Evolutionary conservation across 2,888 invertebrate species (phyloP), one percentile per base, ranked within the genome.

Genomic region (Baccha elongata): DNA sequence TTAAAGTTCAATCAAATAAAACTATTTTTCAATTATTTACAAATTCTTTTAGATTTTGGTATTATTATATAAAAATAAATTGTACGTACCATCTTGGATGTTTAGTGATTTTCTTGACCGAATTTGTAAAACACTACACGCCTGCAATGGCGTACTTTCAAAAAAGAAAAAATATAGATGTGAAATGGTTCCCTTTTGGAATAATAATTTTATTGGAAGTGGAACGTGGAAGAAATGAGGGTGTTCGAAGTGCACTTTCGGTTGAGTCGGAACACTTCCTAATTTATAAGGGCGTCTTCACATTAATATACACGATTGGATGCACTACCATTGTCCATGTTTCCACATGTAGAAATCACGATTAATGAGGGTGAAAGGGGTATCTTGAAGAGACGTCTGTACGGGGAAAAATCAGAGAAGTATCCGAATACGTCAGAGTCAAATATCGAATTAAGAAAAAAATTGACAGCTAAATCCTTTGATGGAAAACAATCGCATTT

Each of bases 81-180:
- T 90, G 87, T 92, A 89, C 91, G 85, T 91, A 91, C 91, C 91
- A 91, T 91, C 89, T 89, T 90, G 88, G 91, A 91, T 91, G 96
- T 94, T 94, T 93, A 92, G 91, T 91, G 96, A 96, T 96, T 94
- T 93, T 92, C 91, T 92, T 87, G 87, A 88, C 91, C 92, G 92
- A 93, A 92, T 92, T 93, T 92, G 92, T 92, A 93, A 93, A 94
- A 93, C 92, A 94, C 94, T 93, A 94, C 95, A 94, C 95, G 95
- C 95, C 95, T 94, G 93, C 93, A 93, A 95, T 95, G 96, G 96
- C 96, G 96, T 94, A 94, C 95, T 94, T 93, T 92, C 94, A 93
- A 93, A 93, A 96, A 96, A 96, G 95, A 92, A 92, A 86, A 76
- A 81, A 75, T 29, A 62, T 58, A 74, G 55, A 62, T 62, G 50